Base-by-base conservation (phyloP, 2,888 invertebrate species). In the Catocala fraxini region DNA sequence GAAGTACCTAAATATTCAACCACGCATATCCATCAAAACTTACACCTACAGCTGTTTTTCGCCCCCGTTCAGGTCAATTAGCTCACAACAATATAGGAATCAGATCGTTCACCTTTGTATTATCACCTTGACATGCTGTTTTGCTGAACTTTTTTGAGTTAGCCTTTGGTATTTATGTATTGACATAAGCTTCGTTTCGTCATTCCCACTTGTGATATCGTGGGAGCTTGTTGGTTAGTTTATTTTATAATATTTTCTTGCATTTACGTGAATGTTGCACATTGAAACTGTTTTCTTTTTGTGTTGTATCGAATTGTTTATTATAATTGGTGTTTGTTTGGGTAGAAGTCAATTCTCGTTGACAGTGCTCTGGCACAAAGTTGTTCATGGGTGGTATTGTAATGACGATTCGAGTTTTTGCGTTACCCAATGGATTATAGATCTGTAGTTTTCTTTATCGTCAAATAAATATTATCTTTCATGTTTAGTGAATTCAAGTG, bases 101-200 rank as follows among this genome's bases (percentile, higher is more conserved):
- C 58, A 52, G 70, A 59, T 71, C 68, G 57, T 75, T 77, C 60
- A 71, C 63, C 61, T 72, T 55, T 55, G 52, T 41, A 42, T 48
- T 56, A 45, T 53, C 56, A 56, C 78, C 79, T 75, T 78, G 79
- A 77, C 77, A 75, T 33, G 52, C 46, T 67, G 73, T 77, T 78
- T 79, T 78, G 57, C 69, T 4, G 11, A 7, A 59, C 49, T 61
- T 69, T 77, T 77, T 75, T 51, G 13, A 51, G 13, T n/a, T 35
- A 64, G 51, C 49, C 64, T 63, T 66, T 52, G 56, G 64, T 72
- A 67, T 79, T 65, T 75, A 71, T 72, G 56, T 71, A 67, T 70
- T 69, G 71, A 70, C 70, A 62, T 67, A 51, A 59, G 65, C 48
- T 63, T 59, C 46, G 61, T 70, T 52, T 68, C 51, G 15, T 73